Percentiles rank a stretch among this genome's conserved stretches.
Conservation (phyloP, 2,797 vertebrate species). For the Meda fulgida region DNA sequence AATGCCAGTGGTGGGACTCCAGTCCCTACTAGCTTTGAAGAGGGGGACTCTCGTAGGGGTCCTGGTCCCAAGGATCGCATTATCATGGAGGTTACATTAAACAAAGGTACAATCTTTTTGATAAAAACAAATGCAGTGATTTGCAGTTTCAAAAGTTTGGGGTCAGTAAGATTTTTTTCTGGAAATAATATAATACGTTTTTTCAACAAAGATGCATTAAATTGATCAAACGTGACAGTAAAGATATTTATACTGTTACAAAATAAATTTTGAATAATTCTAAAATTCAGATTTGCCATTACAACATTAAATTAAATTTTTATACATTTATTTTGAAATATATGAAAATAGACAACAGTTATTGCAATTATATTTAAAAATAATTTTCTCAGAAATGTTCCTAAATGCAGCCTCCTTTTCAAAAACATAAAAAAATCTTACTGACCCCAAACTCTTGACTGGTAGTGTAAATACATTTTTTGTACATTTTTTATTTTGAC, state of each 20-base stretch:
- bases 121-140: background rate
- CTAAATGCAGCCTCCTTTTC: too few species aligned
- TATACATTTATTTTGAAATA: background rate
- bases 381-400: too few species aligned
- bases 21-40: conserved; percentile 66
- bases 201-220: background rate
- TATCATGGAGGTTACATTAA: conserved; percentile 94
- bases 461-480: background rate
- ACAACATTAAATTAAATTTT: too few species aligned
- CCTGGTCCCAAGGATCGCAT: conserved; percentile 93
- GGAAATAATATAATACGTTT: background rate
- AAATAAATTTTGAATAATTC: background rate
- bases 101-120: conserved; percentile 80
- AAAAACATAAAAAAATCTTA: background rate
- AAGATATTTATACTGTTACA: background rate
- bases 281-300: background rate
- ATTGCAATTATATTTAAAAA: too few species aligned
- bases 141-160: background rate
- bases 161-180: background rate
- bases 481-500: background rate
- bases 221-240: background rate
- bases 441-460: background rate
- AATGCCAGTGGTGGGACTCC: conserved; percentile 74
- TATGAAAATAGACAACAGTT: background rate
- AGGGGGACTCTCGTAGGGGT: conserved; percentile 77